A percentile compares a stretch with the other conserved stretches of the same genome.
phyloP scores from a whole-genome alignment of 1,140 invertebrate genomes.

The Meloidogyne hapla region DNA sequence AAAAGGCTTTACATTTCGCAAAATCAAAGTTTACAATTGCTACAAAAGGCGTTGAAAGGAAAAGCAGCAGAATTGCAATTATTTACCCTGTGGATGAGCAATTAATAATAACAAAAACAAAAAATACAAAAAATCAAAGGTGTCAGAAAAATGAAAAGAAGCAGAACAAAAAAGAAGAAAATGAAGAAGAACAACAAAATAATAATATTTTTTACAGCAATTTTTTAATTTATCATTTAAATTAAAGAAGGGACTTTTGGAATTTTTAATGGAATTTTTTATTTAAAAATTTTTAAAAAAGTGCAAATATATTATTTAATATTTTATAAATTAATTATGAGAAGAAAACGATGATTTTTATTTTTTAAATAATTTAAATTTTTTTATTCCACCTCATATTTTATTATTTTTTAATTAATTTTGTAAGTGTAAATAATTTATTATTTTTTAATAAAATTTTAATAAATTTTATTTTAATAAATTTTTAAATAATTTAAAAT shows the following conservation, averaged over 20 bases:
- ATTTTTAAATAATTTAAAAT: too few relatives aligned
- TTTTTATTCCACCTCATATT: too few relatives aligned
- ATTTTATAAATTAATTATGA: too few relatives aligned
- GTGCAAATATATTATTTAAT: background rate
- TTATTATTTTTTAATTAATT: too few relatives aligned
- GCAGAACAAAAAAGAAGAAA: background rate
- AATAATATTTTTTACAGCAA: background rate
- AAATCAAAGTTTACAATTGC: background rate
- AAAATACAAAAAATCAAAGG: background rate
- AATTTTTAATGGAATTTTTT: background rate
- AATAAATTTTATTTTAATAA: too few relatives aligned
- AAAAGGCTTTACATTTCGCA: background rate
- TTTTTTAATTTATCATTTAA: background rate
- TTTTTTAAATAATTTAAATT: too few relatives aligned
- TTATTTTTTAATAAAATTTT: too few relatives aligned
- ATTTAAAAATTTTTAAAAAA: background rate
- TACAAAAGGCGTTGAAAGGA: background rate
- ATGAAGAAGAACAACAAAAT: background rate
- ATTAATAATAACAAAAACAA: background rate
- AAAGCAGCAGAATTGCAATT: background rate
- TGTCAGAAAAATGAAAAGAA: background rate
- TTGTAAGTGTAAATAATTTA: too few relatives aligned
- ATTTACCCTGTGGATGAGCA: background rate
- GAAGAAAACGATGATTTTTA: too few relatives aligned
- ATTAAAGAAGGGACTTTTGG: background rate